phyloP scores from a whole-genome alignment of 2,113 vertebrate species.

The Thymallus thymallus region DNA sequence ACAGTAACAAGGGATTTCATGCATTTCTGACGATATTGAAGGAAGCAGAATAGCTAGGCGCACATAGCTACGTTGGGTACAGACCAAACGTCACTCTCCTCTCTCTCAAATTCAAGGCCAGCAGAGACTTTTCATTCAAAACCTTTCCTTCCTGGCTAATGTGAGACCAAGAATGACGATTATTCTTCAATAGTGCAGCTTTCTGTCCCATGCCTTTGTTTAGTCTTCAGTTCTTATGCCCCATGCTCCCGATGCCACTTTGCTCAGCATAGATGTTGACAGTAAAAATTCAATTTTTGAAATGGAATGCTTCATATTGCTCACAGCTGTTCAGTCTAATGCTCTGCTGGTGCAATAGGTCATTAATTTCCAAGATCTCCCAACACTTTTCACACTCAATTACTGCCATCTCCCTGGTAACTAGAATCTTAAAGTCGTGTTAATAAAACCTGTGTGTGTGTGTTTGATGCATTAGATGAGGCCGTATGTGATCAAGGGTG shows the following conservation, averaged over 20 bases:
- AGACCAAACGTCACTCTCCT: too few relatives aligned
- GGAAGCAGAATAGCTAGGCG: too few relatives aligned
- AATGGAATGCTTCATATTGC: not conserved
- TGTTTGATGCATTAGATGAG: not conserved
- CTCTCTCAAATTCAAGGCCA: too few relatives aligned
- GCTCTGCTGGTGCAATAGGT: constrained; percentile 3
- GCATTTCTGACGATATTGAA: too few relatives aligned
- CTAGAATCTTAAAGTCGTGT: not conserved
- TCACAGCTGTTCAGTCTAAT: not conserved
- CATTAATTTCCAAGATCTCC: constrained; percentile 2
- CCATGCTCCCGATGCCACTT: not conserved
- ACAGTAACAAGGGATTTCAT: too few relatives aligned
- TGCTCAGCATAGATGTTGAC: constrained; percentile 1
- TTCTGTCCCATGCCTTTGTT: not conserved
- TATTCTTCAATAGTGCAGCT: constrained; percentile 19
- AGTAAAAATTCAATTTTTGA: constrained; percentile 4
- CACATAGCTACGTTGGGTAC: too few relatives aligned
- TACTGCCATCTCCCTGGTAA: constrained; percentile 4
- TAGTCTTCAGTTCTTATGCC: constrained; percentile 4
- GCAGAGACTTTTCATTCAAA: too few relatives aligned
- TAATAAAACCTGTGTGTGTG: not conserved
- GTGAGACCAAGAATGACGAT: constrained; percentile 4
- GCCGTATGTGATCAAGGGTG: not conserved
- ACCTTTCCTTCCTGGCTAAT: too few relatives aligned
- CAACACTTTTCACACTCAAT: not conserved